Evolutionary conservation across 1,140 invertebrate genomes (phyloP).

Genomic region (Batillaria attramentaria): DNA sequence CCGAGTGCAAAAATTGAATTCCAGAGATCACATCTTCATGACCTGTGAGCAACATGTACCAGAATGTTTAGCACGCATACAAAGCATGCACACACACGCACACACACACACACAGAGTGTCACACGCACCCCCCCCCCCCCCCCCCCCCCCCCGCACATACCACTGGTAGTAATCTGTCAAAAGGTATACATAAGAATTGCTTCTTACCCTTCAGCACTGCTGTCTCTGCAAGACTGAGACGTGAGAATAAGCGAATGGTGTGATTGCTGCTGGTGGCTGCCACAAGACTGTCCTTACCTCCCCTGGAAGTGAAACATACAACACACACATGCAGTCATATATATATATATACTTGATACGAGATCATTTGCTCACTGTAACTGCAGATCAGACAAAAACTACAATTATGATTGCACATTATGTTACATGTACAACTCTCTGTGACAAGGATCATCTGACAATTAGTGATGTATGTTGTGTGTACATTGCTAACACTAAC

Average conservation of each 20-base stretch:
- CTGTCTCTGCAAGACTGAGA: neutral
- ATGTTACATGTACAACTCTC: no score
- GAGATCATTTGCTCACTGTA: no score
- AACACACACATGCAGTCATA: neutral
- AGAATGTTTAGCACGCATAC: neutral
- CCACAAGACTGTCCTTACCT: constrained; percentile 33
- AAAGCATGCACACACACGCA: constrained; percentile 6
- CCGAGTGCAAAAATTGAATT: constrained; percentile 76
- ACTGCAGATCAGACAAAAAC: no score
- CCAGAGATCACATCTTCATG: constrained; percentile 57
- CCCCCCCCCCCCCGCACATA: no score
- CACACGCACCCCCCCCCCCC: neutral
- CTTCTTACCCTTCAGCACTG: constrained; percentile 21
- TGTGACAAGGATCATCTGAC: no score
- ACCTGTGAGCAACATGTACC: constrained; percentile 20
- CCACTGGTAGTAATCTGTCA: no score
- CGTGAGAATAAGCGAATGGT: constrained; percentile 39
- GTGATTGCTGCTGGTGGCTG: constrained; percentile 47
- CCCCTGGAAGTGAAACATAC: neutral
- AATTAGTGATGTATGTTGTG: no score
- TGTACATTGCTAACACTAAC: no score
- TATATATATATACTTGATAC: neutral
- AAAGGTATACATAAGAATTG: no score
- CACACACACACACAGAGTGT: neutral
- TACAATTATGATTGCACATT: no score